These are phyloP conservation scores for Darevskia nairensis DNA, from an alignment of 2,797 vertebrate species.

Conservation along the genomic window DNA sequence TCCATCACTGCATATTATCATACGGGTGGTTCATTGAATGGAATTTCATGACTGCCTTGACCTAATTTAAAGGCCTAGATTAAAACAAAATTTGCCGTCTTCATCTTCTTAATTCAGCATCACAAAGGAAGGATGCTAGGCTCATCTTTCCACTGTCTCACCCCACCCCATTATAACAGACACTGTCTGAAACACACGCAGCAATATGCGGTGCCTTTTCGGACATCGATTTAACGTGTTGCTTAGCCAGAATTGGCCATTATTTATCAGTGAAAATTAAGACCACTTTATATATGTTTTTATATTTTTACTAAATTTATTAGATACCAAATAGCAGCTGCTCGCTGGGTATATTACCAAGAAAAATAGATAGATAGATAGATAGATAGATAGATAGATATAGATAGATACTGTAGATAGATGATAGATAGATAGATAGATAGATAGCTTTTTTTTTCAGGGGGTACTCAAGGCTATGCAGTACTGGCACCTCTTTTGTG, in stretches of 20 bases:
- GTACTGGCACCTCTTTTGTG: too few relatives aligned
- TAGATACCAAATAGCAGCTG: too few relatives aligned
- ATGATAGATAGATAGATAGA: too few relatives aligned
- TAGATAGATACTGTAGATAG: too few relatives aligned
- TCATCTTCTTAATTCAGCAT: conserved; percentile 38
- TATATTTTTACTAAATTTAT: too few relatives aligned
- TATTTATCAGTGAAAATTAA: background rate
- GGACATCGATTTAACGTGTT: background rate
- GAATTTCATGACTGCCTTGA: conserved; percentile 47
- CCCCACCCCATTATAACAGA: background rate
- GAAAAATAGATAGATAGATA: too few relatives aligned
- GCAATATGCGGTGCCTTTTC: background rate
- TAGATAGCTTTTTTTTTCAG: too few relatives aligned
- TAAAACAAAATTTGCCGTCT: conserved; percentile 9
- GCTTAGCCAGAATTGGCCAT: background rate
- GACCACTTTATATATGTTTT: background rate
- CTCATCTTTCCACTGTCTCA: background rate
- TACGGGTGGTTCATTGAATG: conserved; percentile 58
- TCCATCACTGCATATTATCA: conserved; percentile 64
- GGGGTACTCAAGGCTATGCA: too few relatives aligned
- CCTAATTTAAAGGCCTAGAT: conserved; percentile 41
- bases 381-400: too few relatives aligned
- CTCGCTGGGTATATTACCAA: too few relatives aligned
- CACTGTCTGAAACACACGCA: background rate
- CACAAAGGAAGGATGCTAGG: background rate